These are phyloP conservation scores for Euspilapteryx auroguttella DNA, from an alignment of 2,888 invertebrate genomes.

Conservation along the genomic window DNA sequence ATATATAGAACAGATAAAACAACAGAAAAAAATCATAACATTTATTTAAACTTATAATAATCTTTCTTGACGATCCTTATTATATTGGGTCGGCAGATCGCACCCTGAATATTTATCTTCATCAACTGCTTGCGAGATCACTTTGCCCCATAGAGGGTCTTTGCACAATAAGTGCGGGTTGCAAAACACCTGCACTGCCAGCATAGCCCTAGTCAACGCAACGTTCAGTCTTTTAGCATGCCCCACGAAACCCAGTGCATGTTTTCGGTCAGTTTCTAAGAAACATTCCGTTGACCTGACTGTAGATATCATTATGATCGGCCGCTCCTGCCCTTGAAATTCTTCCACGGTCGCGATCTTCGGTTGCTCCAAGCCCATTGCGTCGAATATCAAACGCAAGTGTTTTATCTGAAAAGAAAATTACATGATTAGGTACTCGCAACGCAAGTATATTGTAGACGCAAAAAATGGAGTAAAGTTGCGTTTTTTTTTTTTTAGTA, in stretches of 20 bases:
- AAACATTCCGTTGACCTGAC: slow-evolving; percentile 66
- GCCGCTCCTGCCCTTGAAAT: slow-evolving; percentile 86
- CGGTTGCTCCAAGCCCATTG: slow-evolving; percentile 37
- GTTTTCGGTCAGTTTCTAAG: slow-evolving; percentile 50
- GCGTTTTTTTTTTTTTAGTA: too few relatives aligned
- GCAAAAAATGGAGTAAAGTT: too few relatives aligned
- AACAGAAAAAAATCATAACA: slow-evolving; percentile 1
- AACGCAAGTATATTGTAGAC: slow-evolving; percentile 49
- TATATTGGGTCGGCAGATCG: slow-evolving; percentile 63
- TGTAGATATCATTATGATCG: slow-evolving; percentile 79
- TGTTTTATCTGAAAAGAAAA: slow-evolving; percentile 74
- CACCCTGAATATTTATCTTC: slow-evolving; percentile 72
- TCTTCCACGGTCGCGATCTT: slow-evolving; percentile 83
- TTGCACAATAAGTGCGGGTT: slow-evolving; percentile 72
- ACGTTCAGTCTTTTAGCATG: slow-evolving; percentile 83
- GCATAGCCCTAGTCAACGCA: slow-evolving; percentile 81
- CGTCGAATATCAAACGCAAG: slow-evolving; percentile 38
- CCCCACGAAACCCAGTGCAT: slow-evolving; percentile 55
- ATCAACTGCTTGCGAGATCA: slow-evolving; percentile 65
- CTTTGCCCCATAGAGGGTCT: slow-evolving; percentile 70
- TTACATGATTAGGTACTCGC: slow-evolving; percentile 29
- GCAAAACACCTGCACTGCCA: slow-evolving; percentile 79
- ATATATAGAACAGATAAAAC: too few relatives aligned
- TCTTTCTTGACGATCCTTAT: slow-evolving; percentile 6
- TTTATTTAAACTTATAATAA: background rate